A percentile compares a stretch with the other conserved stretches of the same genome.
Conservation (phyloP, 37 sponge, comb jelly and placozoan species). For the Crambe crambe region DNA sequence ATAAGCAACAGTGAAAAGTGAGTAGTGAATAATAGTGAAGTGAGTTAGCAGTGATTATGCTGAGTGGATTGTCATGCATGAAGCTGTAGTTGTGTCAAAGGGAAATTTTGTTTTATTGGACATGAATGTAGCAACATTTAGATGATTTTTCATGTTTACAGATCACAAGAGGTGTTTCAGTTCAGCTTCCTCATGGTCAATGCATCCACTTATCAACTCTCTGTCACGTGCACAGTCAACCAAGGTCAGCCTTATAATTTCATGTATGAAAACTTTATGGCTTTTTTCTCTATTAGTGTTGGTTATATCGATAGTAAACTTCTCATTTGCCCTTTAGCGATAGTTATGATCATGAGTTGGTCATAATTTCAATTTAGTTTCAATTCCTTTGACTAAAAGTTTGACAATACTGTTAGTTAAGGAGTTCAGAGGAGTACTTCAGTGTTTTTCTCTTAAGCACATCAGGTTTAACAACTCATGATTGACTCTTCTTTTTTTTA, state of each 20-base stretch:
- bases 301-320: no score
- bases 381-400: no score
- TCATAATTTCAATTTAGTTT: no score
- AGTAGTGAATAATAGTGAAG: slow-evolving; percentile 13
- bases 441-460: no score
- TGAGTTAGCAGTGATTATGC: no score
- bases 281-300: background rate
- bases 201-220: slow-evolving; percentile 2
- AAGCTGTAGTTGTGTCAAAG: background rate
- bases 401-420: no score
- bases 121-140: background rate
- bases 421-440: no score
- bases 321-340: no score
- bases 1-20: slow-evolving; percentile 25
- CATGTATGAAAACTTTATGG: background rate
- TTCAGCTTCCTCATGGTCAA: slow-evolving; percentile 20
- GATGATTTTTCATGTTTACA: background rate
- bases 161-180: slow-evolving; percentile 29
- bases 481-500: background rate
- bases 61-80: background rate
- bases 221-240: slow-evolving; percentile 20
- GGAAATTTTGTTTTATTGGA: background rate
- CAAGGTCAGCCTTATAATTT: slow-evolving; percentile 25
- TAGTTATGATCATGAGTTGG: no score
- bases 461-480: background rate